These are phyloP conservation scores for Rattus rattus DNA, from an alignment of 2,113 vertebrate genomes.

Conservation along the genomic window DNA sequence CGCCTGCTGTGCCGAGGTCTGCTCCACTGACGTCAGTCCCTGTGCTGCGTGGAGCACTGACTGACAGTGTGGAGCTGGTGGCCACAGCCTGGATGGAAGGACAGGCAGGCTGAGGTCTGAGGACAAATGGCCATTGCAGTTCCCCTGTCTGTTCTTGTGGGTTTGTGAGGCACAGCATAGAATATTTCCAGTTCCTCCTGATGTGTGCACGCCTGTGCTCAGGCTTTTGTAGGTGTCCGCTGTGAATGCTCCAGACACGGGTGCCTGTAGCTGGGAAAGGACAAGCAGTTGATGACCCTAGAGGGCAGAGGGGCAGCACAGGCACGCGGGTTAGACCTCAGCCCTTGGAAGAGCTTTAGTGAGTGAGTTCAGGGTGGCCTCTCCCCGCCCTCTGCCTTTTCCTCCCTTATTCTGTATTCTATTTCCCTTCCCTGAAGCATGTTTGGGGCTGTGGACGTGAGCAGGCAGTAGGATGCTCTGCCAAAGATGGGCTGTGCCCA, in stretches of 20 bases:
- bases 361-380: neutral
- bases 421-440: neutral
- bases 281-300: fast-evolving
- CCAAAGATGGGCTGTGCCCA: neutral
- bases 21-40: neutral
- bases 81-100: neutral
- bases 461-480: neutral
- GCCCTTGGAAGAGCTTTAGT: neutral
- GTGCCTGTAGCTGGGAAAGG: neutral
- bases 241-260: fast-evolving
- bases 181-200: neutral
- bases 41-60: neutral
- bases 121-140: neutral
- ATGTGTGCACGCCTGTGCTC: neutral
- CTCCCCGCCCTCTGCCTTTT: too few relatives aligned
- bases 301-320: too few relatives aligned
- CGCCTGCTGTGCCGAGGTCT: neutral
- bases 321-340: neutral
- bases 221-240: neutral
- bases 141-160: constrained; percentile 10
- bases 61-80: neutral
- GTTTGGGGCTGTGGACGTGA: neutral
- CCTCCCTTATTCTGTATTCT: neutral
- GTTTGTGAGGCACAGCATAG: neutral
- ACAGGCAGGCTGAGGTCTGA: neutral